Base-by-base conservation (phyloP, 2,888 invertebrate genomes). In the Tigriopus californicus region DNA sequence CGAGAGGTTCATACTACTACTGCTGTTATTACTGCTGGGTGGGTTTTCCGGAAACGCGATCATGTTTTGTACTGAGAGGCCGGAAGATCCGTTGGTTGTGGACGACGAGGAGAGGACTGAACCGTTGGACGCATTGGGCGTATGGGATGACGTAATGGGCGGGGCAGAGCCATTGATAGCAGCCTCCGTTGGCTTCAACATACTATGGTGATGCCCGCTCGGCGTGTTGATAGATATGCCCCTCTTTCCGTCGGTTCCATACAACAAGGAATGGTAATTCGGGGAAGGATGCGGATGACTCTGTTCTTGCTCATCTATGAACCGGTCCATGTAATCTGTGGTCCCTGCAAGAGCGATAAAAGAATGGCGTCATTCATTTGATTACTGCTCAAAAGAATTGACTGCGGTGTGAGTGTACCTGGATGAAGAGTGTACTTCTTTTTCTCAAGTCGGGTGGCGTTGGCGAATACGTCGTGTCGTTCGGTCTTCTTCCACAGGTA, bases 401-500 rank as follows among this genome's bases (percentile, higher is more conserved):
- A 46, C 15, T 18, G 20, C n/a, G n/a, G n/a, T n/a, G n/a, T n/a
- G n/a, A n/a, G n/a, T n/a, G n/a, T 41, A 58, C 89, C 90, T 5
- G 91, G 91, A 73, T 91, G 89, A 52, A 91, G 72, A 5, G 84
- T 82, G 70, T 90, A 91, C 70, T 91, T 90, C 70, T 89, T 88
- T 74, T 92, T 92, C 68, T 91, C 91, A 65, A 90, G 71, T 55
- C 89, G 77, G 11, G 85, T 83, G 72, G 87, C 87, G 69, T 87
- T 85, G 1, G 90, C 90, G 70, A 79, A 79, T 18, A 76, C 83
- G 73, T 97, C 97, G 71, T 95, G 92, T 18, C 97, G 77, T 69
- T 95, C 95, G 25, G 95, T 95, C 73, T 97, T 97, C 73, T 98
- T 98, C 98, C 98, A 98, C 60, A 94, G 77, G 65, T 77, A 77